Evolutionary conservation across 2,797 vertebrate genomes (phyloP), one percentile per base, ranked within the genome.

Genomic region (Phalanger gymnotis): DNA sequence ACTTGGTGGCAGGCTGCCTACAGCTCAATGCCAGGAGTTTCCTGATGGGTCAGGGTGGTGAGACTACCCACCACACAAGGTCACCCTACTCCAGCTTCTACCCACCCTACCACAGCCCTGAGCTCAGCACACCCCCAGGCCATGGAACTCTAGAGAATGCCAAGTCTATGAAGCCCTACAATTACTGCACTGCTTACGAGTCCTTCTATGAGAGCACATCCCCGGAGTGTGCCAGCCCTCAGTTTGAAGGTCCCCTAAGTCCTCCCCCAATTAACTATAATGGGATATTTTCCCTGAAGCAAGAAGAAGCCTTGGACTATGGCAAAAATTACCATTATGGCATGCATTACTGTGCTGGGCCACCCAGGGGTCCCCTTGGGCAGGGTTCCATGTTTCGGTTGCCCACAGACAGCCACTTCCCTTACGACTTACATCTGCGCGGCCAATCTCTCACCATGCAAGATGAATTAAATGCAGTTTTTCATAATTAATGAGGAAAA

Each of bases 241-340:
- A 99, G 98, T 99, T 99, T 97, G 99, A 99, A 98, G 98, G 99
- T 98, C 99, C 99, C 98, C 98, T 99, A 98, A 99, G 99, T 98
- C 99, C 99, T 97, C 99, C 99, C 90, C 99, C 99, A 96, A 99
- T 99, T 99, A 99, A 99, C 99, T 99, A 99, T 98, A 99, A 99
- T 98, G 99, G 99, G 98, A 99, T 99, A 98, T 99, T 99, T 99
- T 99, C 99, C 98, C 99, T 99, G 96, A 99, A 99, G 99, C 99
- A 99, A 98, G 99, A 99, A 98, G 99, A 99, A 96, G 99, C 99
- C 98, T 98, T 99, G 98, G 99, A 99, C 98, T 99, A 99, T 98
- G 98, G 99, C 97, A 99, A 99, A 99, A 99, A 99, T 99, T 99
- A 99, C 98, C 99, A 99, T 99, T 99, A 99, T 5, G 99, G 99